Base-by-base conservation (phyloP, 1,140 invertebrate genomes). In the Bradysia coprophila region DNA sequence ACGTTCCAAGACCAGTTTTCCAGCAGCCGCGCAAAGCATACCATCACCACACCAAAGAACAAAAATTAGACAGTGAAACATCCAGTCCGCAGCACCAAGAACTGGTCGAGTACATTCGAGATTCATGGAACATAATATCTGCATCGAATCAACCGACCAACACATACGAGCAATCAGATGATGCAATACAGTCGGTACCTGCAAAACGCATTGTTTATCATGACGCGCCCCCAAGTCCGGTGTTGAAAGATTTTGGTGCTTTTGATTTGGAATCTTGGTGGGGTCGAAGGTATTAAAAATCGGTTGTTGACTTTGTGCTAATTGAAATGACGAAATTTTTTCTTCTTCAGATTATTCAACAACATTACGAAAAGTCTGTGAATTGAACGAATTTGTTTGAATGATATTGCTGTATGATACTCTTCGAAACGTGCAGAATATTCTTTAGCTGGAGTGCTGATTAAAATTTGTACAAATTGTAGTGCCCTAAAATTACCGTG, bases 251-350 rank as follows among this genome's bases (percentile, higher is more conserved):
- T 55, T 88, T 88, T 54, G 81, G 83, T 52, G 81, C 82, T 8
- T 88, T 88, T 53, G 83, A 88, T 63, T 63, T 89, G 50, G 84
- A 87, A 54, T 76, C 80, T 11, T 89, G 82, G 81, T 89, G 83
- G 83, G 82, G 83, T 34, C 81, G 83, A 54, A 63, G n/a, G n/a
- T n/a, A n/a, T n/a, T n/a, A n/a, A n/a, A n/a, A n/a, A n/a, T n/a
- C n/a, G n/a, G n/a, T n/a, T n/a, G n/a, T n/a, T n/a, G n/a, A n/a
- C n/a, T n/a, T n/a, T n/a, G n/a, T n/a, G n/a, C n/a, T n/a, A n/a
- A n/a, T n/a, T n/a, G n/a, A n/a, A n/a, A n/a, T n/a, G n/a, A n/a
- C n/a, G n/a, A n/a, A n/a, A n/a, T n/a, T n/a, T n/a, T n/a, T n/a
- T n/a, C n/a, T n/a, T n/a, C n/a, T n/a, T n/a, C n/a, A n/a, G 83